Base-by-base conservation (phyloP, 2,888 invertebrate species). In the Heteromurus nitidus region DNA sequence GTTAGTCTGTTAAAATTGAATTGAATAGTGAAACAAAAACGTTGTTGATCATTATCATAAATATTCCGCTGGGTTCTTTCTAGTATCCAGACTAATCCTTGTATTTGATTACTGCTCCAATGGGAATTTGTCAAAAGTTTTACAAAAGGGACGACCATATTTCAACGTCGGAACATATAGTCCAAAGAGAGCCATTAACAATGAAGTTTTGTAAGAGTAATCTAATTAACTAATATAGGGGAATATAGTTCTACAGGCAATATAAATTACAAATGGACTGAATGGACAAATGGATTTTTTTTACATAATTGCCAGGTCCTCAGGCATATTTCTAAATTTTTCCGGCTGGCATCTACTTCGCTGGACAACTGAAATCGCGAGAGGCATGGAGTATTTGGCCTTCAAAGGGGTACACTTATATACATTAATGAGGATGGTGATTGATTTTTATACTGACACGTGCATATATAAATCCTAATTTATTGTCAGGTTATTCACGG, bases 351-450 rank as follows among this genome's bases (percentile, higher is more conserved):
- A 82, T 42, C 31, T 83, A 13, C 55, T 83, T 2, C 58, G 22
- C 18, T 83, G 83, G 83, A 68, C 76, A n/a, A 44, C 76, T n/a
- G 74, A 83, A 44, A 81, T 83, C 18, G 81, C 81, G 22, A 73
- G 74, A 55, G 83, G 83, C 18, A 81, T 83, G 83, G 81, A 81
- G 24, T 83, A 73, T 53, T 50, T 83, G 44, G 68, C 76, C 20
- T 77, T 68, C 31, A 81, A 81, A 55, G 62, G 77, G 42, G 83
- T 76, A 65, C 28, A 16, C 1, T 7, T 24, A 58, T 20, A 53
- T 50, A 50, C 50, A n/a, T 18, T n/a, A n/a, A n/a, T n/a, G n/a
- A n/a, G n/a, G n/a, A n/a, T n/a, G n/a, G n/a, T 36, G 36, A 36
- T 36, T 36, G 36, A 36, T 36, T 36, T 36, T n/a, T n/a, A 13